A percentile compares a stretch with the other conserved stretches of the same genome.
Evolutionary conservation across 2,113 vertebrate species (phyloP).

Genomic region (Prietella phreatophila): DNA sequence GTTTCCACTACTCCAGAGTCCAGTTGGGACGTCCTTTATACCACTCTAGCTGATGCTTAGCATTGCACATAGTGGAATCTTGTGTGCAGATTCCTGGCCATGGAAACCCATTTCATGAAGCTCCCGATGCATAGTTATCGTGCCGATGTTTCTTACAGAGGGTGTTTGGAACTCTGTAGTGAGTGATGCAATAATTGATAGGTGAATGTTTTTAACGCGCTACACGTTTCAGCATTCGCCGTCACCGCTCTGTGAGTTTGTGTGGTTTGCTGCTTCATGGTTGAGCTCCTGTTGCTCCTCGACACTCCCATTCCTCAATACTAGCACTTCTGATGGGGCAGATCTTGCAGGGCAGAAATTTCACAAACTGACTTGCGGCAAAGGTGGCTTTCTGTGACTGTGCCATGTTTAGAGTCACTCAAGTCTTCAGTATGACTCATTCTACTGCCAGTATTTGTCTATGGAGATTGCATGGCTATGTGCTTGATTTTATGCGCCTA

Average conservation of each 20-base stretch:
- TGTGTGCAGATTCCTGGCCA: too few relatives aligned
- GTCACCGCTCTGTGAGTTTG: too few relatives aligned
- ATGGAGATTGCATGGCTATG: not conserved
- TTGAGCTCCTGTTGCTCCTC: not conserved
- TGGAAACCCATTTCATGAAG: not conserved
- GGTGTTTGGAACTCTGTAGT: not conserved
- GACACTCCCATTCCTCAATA: not conserved
- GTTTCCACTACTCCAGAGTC: too few relatives aligned
- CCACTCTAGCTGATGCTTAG: not conserved
- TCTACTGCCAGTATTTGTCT: not conserved
- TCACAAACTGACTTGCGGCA: not conserved
- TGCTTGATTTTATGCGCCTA: not conserved
- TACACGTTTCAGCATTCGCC: too few relatives aligned
- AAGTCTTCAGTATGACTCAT: not conserved
- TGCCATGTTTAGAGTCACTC: not conserved
- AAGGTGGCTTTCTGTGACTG: not conserved
- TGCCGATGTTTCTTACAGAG: not conserved
- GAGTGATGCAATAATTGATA: not conserved
- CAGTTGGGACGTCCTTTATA: not conserved
- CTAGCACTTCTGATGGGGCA: not conserved
- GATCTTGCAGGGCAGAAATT: not conserved
- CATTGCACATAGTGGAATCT: not conserved
- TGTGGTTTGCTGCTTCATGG: not conserved
- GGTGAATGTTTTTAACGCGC: not conserved
- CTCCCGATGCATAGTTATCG: not conserved